Conservation (phyloP, 2,113 vertebrate species). For the Malurus melanocephalus region DNA sequence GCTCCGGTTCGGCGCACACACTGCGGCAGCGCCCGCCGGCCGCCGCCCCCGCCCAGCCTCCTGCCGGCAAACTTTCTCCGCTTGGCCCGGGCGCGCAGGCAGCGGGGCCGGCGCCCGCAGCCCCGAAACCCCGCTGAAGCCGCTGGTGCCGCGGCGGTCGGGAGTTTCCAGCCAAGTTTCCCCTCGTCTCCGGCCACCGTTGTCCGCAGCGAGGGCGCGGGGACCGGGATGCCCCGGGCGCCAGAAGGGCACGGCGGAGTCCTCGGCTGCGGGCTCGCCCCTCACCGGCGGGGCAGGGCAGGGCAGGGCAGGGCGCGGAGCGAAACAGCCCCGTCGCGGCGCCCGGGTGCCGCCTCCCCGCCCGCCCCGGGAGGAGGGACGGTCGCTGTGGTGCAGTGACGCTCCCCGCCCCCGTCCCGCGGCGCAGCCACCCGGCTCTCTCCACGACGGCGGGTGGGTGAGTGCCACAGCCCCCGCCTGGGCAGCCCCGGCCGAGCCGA, state of each 20-base stretch:
- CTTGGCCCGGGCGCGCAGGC: background rate
- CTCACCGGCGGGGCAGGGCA: background rate
- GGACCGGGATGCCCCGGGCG: too few relatives aligned
- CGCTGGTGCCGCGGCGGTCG: background rate
- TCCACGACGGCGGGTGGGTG: background rate
- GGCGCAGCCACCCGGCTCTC: background rate
- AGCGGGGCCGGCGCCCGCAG: background rate
- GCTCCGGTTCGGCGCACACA: background rate
- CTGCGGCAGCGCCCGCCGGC: slow-evolving; percentile 35
- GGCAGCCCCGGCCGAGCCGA: background rate
- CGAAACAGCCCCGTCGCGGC: background rate
- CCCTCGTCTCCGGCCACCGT: background rate
- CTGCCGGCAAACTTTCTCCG: slow-evolving; percentile 29
- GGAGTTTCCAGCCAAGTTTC: background rate
- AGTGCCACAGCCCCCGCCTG: background rate
- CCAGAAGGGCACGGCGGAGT: too few relatives aligned
- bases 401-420: slow-evolving; percentile 22
- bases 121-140: background rate
- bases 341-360: background rate
- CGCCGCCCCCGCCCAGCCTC: background rate
- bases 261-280: background rate
- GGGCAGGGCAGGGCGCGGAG: background rate
- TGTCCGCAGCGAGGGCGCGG: background rate
- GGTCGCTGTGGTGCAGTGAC: background rate
- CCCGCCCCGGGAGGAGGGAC: background rate